Conservation (phyloP, 2,113 vertebrate species). For the Lethenteron reissneri region DNA sequence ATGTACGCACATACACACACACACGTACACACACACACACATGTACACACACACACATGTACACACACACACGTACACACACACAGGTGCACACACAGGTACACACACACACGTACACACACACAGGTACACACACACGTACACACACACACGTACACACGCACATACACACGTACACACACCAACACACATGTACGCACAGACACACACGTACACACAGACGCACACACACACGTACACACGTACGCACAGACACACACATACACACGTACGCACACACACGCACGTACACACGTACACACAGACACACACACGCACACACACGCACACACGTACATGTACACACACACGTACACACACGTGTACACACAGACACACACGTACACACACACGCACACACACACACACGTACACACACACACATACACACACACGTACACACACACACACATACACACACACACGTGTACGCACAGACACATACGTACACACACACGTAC, state of each 20-base stretch:
- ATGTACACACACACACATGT: not conserved
- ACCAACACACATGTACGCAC: not conserved
- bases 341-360: not conserved
- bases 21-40: not conserved
- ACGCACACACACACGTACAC: not conserved
- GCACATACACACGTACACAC: not conserved
- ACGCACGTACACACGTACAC: not conserved
- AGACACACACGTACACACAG: not conserved
- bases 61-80: not conserved
- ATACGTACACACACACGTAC: not conserved
- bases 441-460: not conserved
- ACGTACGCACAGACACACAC: not conserved
- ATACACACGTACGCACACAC: not conserved
- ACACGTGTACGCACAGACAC: not conserved
- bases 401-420: not conserved
- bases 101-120: not conserved
- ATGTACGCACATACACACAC: not conserved
- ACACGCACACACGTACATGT: not conserved
- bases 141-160: not conserved
- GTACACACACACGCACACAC: not conserved
- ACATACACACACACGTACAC: not conserved
- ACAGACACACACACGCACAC: not conserved
- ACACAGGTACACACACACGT: not conserved
- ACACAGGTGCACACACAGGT: not conserved
- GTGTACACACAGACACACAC: not conserved